Conservation (phyloP, 64 coral and sea anemone genomes). For the Acropora yongei region DNA sequence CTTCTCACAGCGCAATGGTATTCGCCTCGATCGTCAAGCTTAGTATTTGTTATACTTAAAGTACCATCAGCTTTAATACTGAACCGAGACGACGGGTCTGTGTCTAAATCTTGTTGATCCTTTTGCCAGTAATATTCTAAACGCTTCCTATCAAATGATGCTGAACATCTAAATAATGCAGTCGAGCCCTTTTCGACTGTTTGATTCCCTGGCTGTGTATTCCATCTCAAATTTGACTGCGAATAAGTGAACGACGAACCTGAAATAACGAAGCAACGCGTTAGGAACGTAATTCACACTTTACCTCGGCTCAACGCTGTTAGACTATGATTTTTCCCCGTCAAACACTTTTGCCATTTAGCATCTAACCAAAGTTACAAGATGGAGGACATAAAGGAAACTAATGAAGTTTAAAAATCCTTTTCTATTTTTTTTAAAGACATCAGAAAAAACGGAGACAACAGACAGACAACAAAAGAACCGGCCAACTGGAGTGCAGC, state of each 20-base stretch:
- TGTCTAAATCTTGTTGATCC: not conserved
- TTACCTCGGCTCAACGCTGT: not conserved
- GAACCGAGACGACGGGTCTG: not conserved
- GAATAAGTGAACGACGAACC: constrained; percentile 59
- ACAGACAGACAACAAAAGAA: constrained; percentile 47
- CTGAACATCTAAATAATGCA: constrained; percentile 32
- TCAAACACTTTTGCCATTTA: not conserved
- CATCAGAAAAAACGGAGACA: not conserved
- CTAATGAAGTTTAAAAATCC: not conserved
- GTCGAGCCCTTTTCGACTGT: constrained; percentile 19
- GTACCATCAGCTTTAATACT: constrained; percentile 37
- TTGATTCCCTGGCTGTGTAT: not conserved
- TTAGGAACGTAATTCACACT: not conserved
- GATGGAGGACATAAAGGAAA: not conserved
- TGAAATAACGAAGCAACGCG: not conserved
- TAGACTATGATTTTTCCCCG: not conserved
- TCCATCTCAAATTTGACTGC: constrained; percentile 14
- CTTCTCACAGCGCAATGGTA: constrained; percentile 20
- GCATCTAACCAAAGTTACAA: not conserved
- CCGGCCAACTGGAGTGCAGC: constrained; percentile 18
- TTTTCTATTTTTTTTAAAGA: not conserved
- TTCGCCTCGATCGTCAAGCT: constrained; percentile 19
- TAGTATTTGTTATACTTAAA: constrained; percentile 35
- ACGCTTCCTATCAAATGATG: not conserved
- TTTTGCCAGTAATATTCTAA: constrained; percentile 39